Conservation (phyloP, 2,888 invertebrate genomes). For the Desoria tigrina region DNA sequence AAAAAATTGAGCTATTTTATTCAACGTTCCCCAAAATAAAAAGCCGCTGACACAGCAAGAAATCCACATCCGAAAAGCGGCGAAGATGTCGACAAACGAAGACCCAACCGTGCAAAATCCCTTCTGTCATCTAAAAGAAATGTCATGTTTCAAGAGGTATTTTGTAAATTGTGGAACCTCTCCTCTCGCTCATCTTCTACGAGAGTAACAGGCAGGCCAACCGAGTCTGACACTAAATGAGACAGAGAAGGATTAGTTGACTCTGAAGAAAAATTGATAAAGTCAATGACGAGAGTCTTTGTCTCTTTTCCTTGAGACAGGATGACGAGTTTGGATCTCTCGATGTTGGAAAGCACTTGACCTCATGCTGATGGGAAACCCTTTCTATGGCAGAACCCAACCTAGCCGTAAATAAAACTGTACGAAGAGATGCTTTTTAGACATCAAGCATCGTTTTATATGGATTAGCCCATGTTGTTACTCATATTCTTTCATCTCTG, state of each 20-base stretch:
- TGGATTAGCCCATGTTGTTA: too few species aligned
- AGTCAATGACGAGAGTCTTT: constrained; percentile 21
- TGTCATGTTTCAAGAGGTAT: too few species aligned
- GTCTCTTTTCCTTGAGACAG: not conserved
- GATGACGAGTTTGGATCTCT: not conserved
- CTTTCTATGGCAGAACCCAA: not conserved
- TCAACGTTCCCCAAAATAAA: too few species aligned
- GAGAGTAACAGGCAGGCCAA: not conserved
- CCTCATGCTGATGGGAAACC: constrained; percentile 32
- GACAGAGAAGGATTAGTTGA: constrained; percentile 15
- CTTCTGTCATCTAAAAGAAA: not conserved
- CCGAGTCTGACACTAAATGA: not conserved
- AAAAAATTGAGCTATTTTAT: too few species aligned
- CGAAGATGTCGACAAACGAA: not conserved
- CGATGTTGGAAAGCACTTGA: constrained; percentile 6
- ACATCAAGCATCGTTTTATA: too few species aligned
- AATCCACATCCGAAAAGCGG: too few species aligned
- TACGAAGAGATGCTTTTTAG: too few species aligned
- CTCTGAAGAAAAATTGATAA: constrained; percentile 27
- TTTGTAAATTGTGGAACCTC: too few species aligned
- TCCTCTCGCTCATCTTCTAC: too few species aligned
- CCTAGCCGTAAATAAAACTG: too few species aligned
- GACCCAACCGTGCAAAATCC: constrained; percentile 3
- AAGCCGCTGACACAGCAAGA: too few species aligned
- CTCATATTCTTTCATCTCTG: not conserved